Percentiles rank a stretch among this genome's conserved stretches.
Evolutionary conservation across 2,888 invertebrate genomes (phyloP).

Genomic region (Dolichomitus sp.): DNA sequence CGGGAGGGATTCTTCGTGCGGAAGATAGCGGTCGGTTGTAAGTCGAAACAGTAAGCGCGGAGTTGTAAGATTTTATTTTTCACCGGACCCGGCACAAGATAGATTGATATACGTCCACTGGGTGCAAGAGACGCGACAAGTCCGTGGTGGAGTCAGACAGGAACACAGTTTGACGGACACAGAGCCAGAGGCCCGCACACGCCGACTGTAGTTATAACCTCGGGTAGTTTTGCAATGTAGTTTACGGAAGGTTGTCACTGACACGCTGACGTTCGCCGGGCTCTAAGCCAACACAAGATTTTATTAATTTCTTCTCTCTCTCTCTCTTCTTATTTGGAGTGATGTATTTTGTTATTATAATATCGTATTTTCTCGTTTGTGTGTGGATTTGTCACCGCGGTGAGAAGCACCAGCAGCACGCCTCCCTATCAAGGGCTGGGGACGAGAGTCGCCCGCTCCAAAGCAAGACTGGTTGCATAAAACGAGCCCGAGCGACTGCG

Average conservation of each 20-base stretch:
- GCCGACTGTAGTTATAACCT: not conserved
- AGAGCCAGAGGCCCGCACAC: not conserved
- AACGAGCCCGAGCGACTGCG: constrained; percentile 84
- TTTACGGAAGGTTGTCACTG: not conserved
- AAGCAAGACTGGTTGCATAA: constrained; percentile 85
- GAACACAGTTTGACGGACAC: constrained; percentile 1
- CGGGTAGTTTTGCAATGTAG: not conserved
- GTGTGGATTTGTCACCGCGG: constrained; percentile 55
- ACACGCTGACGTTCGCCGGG: constrained; percentile 31
- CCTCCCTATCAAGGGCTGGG: constrained; percentile 78
- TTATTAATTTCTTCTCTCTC: not conserved
- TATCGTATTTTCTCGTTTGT: constrained; percentile 20
- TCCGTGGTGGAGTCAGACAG: not conserved
- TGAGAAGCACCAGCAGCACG: constrained; percentile 72
- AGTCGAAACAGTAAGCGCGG: not conserved
- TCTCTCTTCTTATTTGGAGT: not conserved
- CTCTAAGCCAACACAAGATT: constrained; percentile 25
- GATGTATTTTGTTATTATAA: constrained; percentile 5
- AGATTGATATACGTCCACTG: not conserved
- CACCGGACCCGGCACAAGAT: constrained; percentile 20
- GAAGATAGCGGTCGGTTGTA: not conserved
- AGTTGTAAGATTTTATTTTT: not conserved
- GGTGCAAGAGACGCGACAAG: not conserved
- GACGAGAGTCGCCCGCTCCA: constrained; percentile 80
- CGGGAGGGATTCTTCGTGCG: not conserved